Evolutionary conservation across 2,888 invertebrate species (phyloP).

Genomic region (Lasioglossum malachurum): DNA sequence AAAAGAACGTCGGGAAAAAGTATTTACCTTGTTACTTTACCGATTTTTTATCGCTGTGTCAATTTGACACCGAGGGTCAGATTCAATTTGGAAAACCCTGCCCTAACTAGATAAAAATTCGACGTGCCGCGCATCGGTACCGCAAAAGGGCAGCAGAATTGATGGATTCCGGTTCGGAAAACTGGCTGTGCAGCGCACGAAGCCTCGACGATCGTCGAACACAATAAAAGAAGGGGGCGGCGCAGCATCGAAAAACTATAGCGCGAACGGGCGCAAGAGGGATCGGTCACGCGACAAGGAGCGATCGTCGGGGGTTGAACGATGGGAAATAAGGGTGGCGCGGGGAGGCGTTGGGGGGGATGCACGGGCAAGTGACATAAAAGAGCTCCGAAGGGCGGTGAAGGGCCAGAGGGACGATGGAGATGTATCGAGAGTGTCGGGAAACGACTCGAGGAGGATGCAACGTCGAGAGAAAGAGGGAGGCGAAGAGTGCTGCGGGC

Average conservation of each 20-base stretch:
- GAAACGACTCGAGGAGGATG: constrained; percentile 39
- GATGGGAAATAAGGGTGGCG: background rate
- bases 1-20: too few relatives aligned
- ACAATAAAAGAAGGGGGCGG: background rate
- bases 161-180: background rate
- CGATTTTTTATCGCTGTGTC: too few relatives aligned
- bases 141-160: background rate
- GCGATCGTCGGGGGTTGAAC: background rate
- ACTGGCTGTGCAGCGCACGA: background rate
- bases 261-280: background rate
- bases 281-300: constrained; percentile 2
- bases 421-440: constrained; percentile 39
- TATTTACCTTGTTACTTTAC: too few relatives aligned
- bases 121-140: background rate
- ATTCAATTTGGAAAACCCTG: too few relatives aligned
- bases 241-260: background rate
- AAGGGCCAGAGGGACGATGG: background rate
- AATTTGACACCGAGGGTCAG: too few relatives aligned
- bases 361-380: constrained; percentile 6
- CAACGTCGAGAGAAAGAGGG: constrained; percentile 24
- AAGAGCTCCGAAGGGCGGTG: background rate
- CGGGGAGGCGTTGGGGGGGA: background rate
- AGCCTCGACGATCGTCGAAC: constrained; percentile 10
- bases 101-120: background rate
- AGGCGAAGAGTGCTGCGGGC: constrained; percentile 36